Conservation (phyloP, 2,797 vertebrate species). For the Brachymystax lenok region DNA sequence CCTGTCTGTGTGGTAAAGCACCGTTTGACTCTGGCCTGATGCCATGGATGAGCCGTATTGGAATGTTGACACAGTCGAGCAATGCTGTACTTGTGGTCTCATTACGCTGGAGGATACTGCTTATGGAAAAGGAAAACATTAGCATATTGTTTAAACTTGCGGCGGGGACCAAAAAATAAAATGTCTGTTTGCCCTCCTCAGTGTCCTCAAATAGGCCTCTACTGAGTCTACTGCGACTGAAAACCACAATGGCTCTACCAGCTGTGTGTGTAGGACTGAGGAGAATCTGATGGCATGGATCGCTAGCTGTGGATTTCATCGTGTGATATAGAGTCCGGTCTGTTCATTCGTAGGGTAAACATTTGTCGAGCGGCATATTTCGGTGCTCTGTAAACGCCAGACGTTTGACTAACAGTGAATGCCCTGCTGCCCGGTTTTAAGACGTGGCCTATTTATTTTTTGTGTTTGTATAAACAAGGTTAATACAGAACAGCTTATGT, state of each 20-base stretch:
- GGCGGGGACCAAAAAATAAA: conserved; percentile 60
- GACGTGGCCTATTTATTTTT: conserved; percentile 45
- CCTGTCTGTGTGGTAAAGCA: background rate
- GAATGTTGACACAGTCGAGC: conserved; percentile 27
- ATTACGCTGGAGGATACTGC: conserved; percentile 40
- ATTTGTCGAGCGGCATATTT: conserved; percentile 57
- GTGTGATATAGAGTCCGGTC: conserved; percentile 60
- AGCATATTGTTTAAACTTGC: conserved; percentile 66
- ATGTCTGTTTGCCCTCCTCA: conserved; percentile 55
- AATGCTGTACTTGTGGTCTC: conserved; percentile 32
- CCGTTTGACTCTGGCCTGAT: background rate
- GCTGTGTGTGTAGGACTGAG: conserved; percentile 43
- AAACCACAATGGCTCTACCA: conserved; percentile 63
- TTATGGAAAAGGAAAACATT: conserved; percentile 61
- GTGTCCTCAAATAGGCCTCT: conserved; percentile 62
- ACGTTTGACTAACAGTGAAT: conserved; percentile 46
- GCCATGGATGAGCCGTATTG: background rate
- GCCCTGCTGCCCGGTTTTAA: conserved; percentile 46
- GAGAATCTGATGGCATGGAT: conserved; percentile 14
- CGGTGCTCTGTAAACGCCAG: conserved; percentile 51
- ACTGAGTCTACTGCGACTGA: conserved; percentile 37
- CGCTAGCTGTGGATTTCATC: conserved; percentile 60
- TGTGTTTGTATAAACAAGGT: conserved; percentile 47
- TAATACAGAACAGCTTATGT: conserved; percentile 52
- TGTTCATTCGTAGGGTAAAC: conserved; percentile 61